Evolutionary conservation across 2,113 vertebrate genomes (phyloP).

Genomic region (Ursus arctos): DNA sequence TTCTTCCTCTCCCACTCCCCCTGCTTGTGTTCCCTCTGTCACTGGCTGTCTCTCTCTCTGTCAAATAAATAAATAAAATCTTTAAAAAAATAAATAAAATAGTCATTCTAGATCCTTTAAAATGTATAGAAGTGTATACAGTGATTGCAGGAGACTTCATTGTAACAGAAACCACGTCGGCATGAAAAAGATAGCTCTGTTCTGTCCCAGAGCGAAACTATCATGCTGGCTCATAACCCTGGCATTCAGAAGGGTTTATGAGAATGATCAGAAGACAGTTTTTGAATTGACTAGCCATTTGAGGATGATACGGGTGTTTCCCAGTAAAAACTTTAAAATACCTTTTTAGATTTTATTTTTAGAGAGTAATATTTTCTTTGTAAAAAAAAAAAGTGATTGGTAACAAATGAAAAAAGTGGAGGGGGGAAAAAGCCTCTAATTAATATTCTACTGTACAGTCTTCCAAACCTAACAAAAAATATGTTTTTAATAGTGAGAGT

Average conservation of each 20-base stretch:
- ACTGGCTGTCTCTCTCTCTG: too few relatives aligned
- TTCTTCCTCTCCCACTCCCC: too few relatives aligned
- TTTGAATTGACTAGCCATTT: not conserved
- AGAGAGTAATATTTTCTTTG: not conserved
- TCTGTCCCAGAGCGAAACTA: not conserved
- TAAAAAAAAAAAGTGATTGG: not conserved
- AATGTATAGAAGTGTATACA: not conserved
- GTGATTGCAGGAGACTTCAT: not conserved
- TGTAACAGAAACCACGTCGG: not conserved
- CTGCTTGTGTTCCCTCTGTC: too few relatives aligned
- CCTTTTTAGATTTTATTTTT: not conserved
- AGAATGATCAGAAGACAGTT: not conserved
- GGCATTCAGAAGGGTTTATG: not conserved
- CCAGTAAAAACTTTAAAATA: slow-evolving; percentile 10
- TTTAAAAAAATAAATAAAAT: not conserved
- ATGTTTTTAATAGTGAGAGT: not conserved
- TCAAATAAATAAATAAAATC: too few relatives aligned
- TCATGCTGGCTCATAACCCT: not conserved
- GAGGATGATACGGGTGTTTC: not conserved
- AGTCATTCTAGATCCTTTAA: not conserved
- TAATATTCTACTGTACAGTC: not conserved
- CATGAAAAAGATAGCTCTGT: not conserved
- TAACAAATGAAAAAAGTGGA: not conserved
- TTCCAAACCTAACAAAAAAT: slow-evolving; percentile 28
- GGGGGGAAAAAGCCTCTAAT: not conserved